phyloP scores from a whole-genome alignment of 1,140 invertebrate genomes.

The Heliconius congener region DNA sequence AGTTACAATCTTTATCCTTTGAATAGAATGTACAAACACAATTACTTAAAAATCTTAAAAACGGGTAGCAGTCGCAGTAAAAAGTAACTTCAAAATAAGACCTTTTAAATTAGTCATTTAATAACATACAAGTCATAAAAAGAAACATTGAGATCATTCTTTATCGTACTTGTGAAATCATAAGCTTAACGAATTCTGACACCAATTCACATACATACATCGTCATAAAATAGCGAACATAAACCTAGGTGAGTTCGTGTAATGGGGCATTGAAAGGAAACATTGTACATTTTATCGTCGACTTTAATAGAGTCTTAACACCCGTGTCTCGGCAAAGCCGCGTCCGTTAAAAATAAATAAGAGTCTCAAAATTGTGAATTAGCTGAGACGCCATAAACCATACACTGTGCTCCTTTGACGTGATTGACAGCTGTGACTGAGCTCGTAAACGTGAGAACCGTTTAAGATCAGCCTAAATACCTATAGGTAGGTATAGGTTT shows the following conservation, averaged over 20 bases:
- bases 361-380: constrained; percentile 45
- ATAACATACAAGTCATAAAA: not conserved
- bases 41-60: not conserved
- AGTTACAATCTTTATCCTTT: not conserved
- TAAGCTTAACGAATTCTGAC: constrained; percentile 21
- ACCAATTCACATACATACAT: constrained; percentile 16
- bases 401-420: constrained; percentile 44
- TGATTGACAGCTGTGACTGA: constrained; percentile 48
- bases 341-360: constrained; percentile 50
- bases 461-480: not conserved
- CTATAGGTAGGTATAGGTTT: not conserved
- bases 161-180: constrained; percentile 13
- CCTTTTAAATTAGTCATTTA: not conserved
- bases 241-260: constrained; percentile 37
- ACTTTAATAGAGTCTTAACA: constrained; percentile 51
- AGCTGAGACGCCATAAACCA: constrained; percentile 49
- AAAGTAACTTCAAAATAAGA: not conserved
- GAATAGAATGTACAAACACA: not conserved
- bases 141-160: constrained; percentile 6
- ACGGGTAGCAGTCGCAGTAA: not conserved
- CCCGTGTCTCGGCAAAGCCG: constrained; percentile 35
- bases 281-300: constrained; percentile 50
- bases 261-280: constrained; percentile 45
- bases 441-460: constrained; percentile 28
- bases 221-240: constrained; percentile 33